Percentiles rank a stretch among this genome's conserved stretches.
Conservation (phyloP, 2,888 invertebrate genomes). For the Drosophila silvestris region DNA sequence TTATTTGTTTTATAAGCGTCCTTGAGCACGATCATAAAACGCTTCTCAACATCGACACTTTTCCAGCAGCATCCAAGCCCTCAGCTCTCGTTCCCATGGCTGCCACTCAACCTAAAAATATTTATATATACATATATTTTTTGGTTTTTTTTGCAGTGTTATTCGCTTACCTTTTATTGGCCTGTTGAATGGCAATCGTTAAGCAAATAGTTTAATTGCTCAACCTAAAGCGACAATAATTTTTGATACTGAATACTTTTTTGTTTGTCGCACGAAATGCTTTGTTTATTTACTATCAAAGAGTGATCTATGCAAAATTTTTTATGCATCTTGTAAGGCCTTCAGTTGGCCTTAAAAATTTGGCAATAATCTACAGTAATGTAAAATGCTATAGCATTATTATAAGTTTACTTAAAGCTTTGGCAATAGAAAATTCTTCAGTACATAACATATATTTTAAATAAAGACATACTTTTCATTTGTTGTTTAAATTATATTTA, state of each 20-base stretch:
- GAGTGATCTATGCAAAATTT: constrained; percentile 11
- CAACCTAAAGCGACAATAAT: constrained; percentile 27
- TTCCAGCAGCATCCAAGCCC: constrained; percentile 67
- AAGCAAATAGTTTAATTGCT: constrained; percentile 53
- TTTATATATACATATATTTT: not conserved
- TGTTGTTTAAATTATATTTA: not conserved
- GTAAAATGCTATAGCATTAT: not conserved
- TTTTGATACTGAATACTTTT: constrained; percentile 19
- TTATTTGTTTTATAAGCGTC: constrained; percentile 77
- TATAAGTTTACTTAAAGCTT: not conserved
- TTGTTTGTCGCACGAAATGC: constrained; percentile 17
- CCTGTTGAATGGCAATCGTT: constrained; percentile 36
- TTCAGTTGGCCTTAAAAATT: constrained; percentile 9
- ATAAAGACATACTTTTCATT: not conserved
- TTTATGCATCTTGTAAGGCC: not conserved
- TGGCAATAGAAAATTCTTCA: no score
- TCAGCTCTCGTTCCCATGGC: constrained; percentile 66
- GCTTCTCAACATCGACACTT: constrained; percentile 70
- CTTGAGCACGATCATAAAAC: constrained; percentile 65
- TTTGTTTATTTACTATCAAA: not conserved
- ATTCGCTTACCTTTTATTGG: constrained; percentile 39
- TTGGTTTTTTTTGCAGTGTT: not conserved
- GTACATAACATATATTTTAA: constrained; percentile 10
- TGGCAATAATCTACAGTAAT: constrained; percentile 16
- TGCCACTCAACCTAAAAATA: constrained; percentile 39